Base-by-base conservation (phyloP, 2,797 vertebrate genomes). In the Clarias platycephalus region DNA sequence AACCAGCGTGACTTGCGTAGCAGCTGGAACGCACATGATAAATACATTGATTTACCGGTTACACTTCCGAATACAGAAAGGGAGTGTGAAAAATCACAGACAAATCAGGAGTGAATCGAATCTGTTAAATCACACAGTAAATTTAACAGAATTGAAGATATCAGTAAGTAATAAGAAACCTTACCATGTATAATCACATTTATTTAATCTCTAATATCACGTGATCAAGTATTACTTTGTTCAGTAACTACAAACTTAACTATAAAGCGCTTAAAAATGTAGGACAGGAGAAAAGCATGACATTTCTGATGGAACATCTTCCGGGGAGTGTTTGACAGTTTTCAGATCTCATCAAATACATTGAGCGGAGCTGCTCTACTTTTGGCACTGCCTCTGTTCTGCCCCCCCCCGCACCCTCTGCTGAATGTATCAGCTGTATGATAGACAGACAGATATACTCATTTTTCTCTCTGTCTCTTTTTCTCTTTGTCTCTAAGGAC, bases 401-500 rank as follows among this genome's bases (percentile, higher is more conserved):
- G 79, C 66, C 86, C 86, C 86, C 86, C 62, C 84, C 79, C 76
- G 26, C 66, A 60, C 86, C 86, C 62, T 82, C 74, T 80, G 26
- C 66, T 80, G 85, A 81, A 34, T 13, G 49, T 63, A 63, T 86
- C 85, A 83, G 37, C 60, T 26, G 55, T 55, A 60, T 80, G 80
- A 83, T 64, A 86, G 76, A 83, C 83, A 80, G 83, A 74, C 82
- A 72, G 34, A 26, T 62, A 37, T 64, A 71, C 77, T 82, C 22
- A 78, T 20, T 4, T 55, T 81, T 84, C 57, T 72, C 37, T n/a
- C 13, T 64, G 66, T 72, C 55, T 80, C 22, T 37, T 24, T 82
- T n/a, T 80, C 40, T 83, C 62, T 82, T 74, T 70, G 72, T 82
- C 81, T 87, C 81, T 72, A 28, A 80, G 81, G 83, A 84, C 91